Conservation (phyloP, 2,888 invertebrate species). For the Atethmia centrago region DNA sequence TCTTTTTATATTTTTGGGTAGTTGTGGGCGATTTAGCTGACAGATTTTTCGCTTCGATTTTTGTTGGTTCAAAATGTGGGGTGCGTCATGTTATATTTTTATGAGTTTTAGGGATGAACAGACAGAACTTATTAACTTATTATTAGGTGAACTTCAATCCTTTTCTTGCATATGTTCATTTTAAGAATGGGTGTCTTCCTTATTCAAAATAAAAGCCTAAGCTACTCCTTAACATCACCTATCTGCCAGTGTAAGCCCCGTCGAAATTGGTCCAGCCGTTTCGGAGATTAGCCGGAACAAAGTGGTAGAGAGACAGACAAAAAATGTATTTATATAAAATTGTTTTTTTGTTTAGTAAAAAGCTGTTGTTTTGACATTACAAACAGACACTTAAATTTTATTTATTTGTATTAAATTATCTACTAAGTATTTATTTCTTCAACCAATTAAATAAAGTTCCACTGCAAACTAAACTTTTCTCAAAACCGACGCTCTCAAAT, state of each 20-base stretch:
- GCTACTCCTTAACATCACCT: too few species aligned
- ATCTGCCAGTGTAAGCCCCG: too few species aligned
- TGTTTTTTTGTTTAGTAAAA: too few species aligned
- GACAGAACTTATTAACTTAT: neutral
- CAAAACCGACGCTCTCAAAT: conserved; percentile 62
- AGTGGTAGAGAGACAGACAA: too few species aligned
- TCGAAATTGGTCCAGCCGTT: too few species aligned
- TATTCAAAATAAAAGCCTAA: neutral
- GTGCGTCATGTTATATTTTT: neutral
- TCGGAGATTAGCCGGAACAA: too few species aligned
- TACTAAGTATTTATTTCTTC: neutral
- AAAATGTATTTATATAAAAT: too few species aligned
- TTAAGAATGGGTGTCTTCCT: neutral
- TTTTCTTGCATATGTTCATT: neutral
- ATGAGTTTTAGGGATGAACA: neutral
- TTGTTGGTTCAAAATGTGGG: neutral
- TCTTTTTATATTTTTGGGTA: conserved; percentile 64
- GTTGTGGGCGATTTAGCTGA: conserved; percentile 1
- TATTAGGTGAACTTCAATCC: too few species aligned
- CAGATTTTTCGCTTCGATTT: conserved; percentile 25
- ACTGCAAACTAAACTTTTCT: conserved; percentile 9
- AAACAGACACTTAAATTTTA: too few species aligned
- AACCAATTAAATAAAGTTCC: conserved; percentile 15
- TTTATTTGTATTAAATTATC: neutral
- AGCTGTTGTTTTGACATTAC: too few species aligned